Conservation (phyloP, 1,140 invertebrate genomes). For the Notospermus geniculatus region DNA sequence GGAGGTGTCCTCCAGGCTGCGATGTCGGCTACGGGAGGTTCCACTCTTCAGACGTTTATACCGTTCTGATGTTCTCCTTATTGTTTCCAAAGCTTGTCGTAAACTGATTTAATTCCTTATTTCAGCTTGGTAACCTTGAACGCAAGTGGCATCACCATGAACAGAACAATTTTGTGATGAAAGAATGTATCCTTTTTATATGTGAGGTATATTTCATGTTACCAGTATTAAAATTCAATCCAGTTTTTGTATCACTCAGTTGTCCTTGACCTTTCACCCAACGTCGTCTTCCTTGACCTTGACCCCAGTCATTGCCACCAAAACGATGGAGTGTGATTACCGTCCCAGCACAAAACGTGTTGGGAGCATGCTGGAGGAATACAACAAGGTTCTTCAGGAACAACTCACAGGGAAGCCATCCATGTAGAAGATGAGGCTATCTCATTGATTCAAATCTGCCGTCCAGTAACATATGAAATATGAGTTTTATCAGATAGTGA, state of each 20-base stretch:
- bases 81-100: no score
- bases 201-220: no score
- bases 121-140: conserved; percentile 65
- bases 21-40: no score
- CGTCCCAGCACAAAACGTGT: conserved; percentile 60
- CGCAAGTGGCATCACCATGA: conserved; percentile 67
- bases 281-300: background rate
- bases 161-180: conserved; percentile 65
- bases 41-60: no score
- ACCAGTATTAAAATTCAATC: background rate
- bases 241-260: background rate
- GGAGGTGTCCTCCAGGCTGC: no score
- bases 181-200: conserved; percentile 62
- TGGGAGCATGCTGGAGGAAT: conserved; percentile 43
- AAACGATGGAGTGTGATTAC: conserved; percentile 66
- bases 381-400: conserved; percentile 46
- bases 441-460: no score
- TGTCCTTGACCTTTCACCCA: conserved; percentile 26
- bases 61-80: no score
- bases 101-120: conserved; percentile 17
- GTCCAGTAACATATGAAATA: no score
- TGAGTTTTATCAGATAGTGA: no score
- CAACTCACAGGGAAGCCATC: conserved; percentile 39
- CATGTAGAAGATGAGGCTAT: background rate
- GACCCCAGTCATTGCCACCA: conserved; percentile 60